Base-by-base conservation (phyloP, 2,797 vertebrate genomes). In the Fringilla coelebs region DNA sequence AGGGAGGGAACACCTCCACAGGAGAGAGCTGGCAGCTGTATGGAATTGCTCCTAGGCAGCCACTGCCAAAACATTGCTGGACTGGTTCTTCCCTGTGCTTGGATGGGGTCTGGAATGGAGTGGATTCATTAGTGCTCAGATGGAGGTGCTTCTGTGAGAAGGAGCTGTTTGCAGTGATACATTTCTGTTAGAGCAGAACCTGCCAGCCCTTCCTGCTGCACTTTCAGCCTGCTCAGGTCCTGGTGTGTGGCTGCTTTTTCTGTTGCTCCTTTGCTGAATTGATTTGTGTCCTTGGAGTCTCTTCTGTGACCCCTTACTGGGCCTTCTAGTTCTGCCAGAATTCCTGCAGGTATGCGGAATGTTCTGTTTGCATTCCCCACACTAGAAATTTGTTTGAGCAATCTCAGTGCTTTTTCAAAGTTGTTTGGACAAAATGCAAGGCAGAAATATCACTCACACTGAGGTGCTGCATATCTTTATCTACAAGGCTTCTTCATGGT, bases 1-100 rank as follows among this genome's bases (percentile, higher is more conserved):
- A 70, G 65, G 49, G 68, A 85, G 72, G 68, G 72, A 93, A 55
- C 89, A 89, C 82, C 87, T 85, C 55, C 91, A 11, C 13, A 2
- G 1, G 9, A 70, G 77, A 75, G 62, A 78, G 51, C 24, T 87
- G 89, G 87, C 77, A 82, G 52, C 55, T 32, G 45, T 11, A 41
- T 65, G 60, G 7, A 89, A 38, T 26, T 7, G 0, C 75, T 80
- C 52, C 91, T 41, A 32, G 48, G 36, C 41, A 91, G 68, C 60
- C 24, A 4, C 72, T 40, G 63, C 8, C 41, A 51, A n/a, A 88
- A 38, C 46, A 13, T 11, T 0, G 2, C 57, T 71, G 28, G 34
- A 2, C n/a, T 1, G 0, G 17, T 24, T 88, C 78, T 60, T 38
- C 34, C 25, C 62, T 22, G 9, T 43, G 68, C 61, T 58, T 16